Conservation (phyloP, 2,888 invertebrate species). For the Andrena trimmerana region DNA sequence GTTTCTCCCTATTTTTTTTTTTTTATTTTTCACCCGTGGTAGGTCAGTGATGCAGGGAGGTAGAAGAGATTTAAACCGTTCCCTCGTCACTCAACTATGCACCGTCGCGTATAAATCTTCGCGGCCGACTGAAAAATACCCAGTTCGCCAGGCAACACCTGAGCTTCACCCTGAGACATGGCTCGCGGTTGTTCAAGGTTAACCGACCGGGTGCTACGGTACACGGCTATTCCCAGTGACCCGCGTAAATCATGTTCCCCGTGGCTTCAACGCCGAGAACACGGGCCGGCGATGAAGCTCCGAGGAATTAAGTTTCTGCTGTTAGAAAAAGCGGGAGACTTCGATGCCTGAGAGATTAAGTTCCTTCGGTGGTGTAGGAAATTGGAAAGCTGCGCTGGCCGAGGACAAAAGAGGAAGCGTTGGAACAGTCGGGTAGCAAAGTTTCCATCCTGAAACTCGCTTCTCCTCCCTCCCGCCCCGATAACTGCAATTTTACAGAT, state of each 20-base stretch:
- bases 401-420: neutral
- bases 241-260: conserved; percentile 36
- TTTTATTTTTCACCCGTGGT: neutral
- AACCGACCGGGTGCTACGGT: conserved; percentile 21
- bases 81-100: conserved; percentile 32
- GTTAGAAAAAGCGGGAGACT: neutral
- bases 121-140: conserved; percentile 38
- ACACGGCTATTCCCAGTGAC: conserved; percentile 23
- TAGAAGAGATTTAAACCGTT: conserved; percentile 52
- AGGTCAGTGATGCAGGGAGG: neutral
- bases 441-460: neutral
- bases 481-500: neutral
- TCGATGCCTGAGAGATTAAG: neutral
- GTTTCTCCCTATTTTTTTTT: neutral
- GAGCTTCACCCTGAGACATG: conserved; percentile 27
- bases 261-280: neutral
- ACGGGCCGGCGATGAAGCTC: neutral
- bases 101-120: conserved; percentile 48
- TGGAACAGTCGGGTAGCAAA: neutral
- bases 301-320: conserved; percentile 23
- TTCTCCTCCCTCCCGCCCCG: neutral
- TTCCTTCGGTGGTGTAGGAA: conserved; percentile 4
- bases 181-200: conserved; percentile 33
- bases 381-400: conserved; percentile 13
- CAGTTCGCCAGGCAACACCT: conserved; percentile 38